phyloP scores from a whole-genome alignment of 1,140 invertebrate species.

The Trachymyrmex cornetzi region DNA sequence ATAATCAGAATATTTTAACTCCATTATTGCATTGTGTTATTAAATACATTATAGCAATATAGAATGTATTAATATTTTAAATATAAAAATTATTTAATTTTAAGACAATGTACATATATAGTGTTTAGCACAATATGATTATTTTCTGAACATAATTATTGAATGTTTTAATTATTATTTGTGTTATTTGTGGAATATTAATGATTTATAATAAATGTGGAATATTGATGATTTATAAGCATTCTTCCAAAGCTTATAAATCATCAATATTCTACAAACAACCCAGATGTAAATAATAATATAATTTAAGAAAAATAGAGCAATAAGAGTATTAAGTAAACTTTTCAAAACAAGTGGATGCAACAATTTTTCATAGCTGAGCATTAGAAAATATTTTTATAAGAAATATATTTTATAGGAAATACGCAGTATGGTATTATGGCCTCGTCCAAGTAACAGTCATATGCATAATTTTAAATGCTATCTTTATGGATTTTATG shows the following conservation, averaged over 20 bases:
- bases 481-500: constrained; percentile 17
- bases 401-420: constrained; percentile 14
- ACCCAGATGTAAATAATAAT: background rate
- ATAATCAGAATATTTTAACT: background rate
- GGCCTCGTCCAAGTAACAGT: background rate
- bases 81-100: background rate
- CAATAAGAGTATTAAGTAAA: background rate
- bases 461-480: constrained; percentile 6
- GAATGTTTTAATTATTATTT: too few relatives aligned
- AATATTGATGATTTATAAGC: background rate
- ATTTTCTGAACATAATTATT: constrained; percentile 18
- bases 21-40: background rate
- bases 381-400: background rate
- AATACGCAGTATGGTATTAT: constrained; percentile 4
- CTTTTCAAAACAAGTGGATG: background rate
- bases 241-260: constrained; percentile 6
- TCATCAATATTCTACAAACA: background rate
- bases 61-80: background rate
- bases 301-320: background rate
- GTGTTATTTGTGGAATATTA: too few relatives aligned
- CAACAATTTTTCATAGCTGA: background rate
- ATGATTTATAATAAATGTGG: too few relatives aligned
- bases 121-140: background rate
- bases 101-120: background rate
- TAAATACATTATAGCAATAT: background rate